Conservation (phyloP, 2,797 vertebrate genomes). For the Molossus alvarezi region DNA sequence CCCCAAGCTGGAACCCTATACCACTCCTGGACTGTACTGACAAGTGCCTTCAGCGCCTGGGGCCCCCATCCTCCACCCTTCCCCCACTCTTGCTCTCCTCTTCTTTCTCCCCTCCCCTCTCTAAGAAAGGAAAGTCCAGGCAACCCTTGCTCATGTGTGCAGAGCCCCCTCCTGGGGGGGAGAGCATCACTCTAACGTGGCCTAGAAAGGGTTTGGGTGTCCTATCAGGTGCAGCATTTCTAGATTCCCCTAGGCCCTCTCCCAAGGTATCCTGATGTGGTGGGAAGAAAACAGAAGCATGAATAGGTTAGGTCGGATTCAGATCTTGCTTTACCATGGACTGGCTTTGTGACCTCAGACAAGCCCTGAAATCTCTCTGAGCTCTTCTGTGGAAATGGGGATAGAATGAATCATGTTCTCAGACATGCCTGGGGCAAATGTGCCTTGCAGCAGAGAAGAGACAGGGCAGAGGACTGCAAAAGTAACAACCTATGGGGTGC, state of each 20-base stretch:
- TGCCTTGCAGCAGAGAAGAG: neutral
- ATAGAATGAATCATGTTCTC: neutral
- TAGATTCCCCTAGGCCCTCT: neutral
- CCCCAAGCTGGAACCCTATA: neutral
- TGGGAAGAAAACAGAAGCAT: neutral
- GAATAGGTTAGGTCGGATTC: neutral
- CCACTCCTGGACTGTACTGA: neutral
- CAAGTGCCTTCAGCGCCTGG: slow-evolving; percentile 54
- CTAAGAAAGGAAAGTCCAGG: slow-evolving; percentile 41
- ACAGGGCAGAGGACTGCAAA: neutral
- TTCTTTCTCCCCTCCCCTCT: rapidly evolving
- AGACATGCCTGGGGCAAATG: neutral
- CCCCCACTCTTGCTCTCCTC: slow-evolving; percentile 48
- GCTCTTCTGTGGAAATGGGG: neutral
- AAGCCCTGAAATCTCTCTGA: slow-evolving; percentile 7
- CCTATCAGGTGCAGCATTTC: neutral
- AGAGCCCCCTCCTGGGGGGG: neutral
- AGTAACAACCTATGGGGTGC: neutral
- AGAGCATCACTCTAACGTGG: neutral
- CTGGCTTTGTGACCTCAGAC: neutral
- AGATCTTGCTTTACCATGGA: slow-evolving; percentile 3
- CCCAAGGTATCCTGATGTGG: neutral
- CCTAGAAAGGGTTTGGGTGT: neutral
- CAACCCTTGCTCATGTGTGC: neutral
- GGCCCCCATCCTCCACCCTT: slow-evolving; percentile 42